Base-by-base conservation (phyloP, 1,140 invertebrate genomes). In the Tetranychus cinnabarinus region DNA sequence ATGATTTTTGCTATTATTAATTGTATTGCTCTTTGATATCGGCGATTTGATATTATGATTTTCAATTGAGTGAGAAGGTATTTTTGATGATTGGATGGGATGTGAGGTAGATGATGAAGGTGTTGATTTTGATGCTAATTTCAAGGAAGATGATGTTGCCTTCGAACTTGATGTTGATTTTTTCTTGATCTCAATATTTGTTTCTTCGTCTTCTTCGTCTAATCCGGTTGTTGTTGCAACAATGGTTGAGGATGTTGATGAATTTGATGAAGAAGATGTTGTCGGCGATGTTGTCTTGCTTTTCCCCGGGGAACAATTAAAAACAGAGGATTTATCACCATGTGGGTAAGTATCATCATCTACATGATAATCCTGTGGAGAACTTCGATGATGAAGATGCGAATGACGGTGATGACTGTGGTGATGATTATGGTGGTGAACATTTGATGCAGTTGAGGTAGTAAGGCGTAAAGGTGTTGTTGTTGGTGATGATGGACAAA, bases 251-350 rank as follows among this genome's bases (percentile, higher is more conserved):
- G 46, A 47, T 12, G 46, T n/a, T 47, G 46, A 47, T 47, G 23
- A 47, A 15, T 3, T 15, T 47, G 46, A 47, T 15, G 46, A 47
- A 15, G 46, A 46, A 46, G 45, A 47, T 47, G 46, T 47, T 23
- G 23, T 23, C 23, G 23, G 23, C 0, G 23, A 23, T 8, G 13
- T 47, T 15, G 12, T 46, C 7, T 23, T 10, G 33, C 54, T 35
- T 35, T 33, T 15, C 12, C 54, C 54, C 13, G 15, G 15, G 3
- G 57, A 36, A 33, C 36, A 57, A 45, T 60, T 63, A 8, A 60
- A 58, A 7, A 63, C 62, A 35, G 58, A 56, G 10, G 62, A 61
- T 12, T 56, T 58, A 23, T 12, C 60, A 63, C n/a, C 60, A 48
- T 7, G 54, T 31, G n/a, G 15, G 10, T 15, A 58, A 59, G 33